Conservation (phyloP, 2,888 invertebrate species). For the Willowsia nigromaculata region DNA sequence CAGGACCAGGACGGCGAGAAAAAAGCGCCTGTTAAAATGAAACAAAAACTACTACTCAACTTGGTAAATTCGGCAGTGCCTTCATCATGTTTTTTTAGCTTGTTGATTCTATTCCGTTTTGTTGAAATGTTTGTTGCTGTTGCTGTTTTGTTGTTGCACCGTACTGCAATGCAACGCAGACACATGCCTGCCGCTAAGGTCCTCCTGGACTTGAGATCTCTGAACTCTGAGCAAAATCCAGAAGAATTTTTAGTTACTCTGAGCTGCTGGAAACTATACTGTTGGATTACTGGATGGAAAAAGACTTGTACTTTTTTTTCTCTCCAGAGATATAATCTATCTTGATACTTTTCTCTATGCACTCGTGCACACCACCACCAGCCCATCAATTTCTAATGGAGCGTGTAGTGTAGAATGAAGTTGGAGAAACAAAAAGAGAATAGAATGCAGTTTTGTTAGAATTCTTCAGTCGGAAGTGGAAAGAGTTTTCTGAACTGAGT, state of each 20-base stretch:
- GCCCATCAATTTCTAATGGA: conserved; percentile 46
- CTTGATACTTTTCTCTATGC: conserved; percentile 15
- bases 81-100: background rate
- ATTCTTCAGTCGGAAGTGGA: background rate
- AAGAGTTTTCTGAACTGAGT: background rate
- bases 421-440: background rate
- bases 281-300: background rate
- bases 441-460: conserved; percentile 17
- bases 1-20: no score
- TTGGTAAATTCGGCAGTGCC: background rate
- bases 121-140: background rate
- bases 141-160: background rate
- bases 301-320: background rate
- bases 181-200: background rate
- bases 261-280: background rate
- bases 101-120: background rate
- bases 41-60: background rate
- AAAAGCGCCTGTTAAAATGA: background rate
- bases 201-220: background rate
- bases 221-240: background rate
- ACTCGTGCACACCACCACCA: conserved; percentile 11
- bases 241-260: background rate
- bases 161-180: no score
- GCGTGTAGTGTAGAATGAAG: no score
- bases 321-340: conserved; percentile 50